Evolutionary conservation across 2,888 invertebrate genomes (phyloP).

Genomic region (Troides aeacus): DNA sequence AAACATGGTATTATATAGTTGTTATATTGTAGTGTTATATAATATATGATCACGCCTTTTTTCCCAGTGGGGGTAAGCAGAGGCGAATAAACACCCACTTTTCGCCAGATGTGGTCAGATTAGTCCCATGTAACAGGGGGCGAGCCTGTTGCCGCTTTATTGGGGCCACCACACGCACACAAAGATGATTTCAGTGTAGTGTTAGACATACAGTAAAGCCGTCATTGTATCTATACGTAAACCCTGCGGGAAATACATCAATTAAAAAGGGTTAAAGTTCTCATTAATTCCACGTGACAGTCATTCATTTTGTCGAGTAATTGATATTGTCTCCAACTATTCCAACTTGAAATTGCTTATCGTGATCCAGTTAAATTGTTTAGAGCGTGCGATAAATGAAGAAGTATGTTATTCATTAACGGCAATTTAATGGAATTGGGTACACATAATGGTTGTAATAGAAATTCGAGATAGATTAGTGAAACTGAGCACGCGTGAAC

Average conservation of each 20-base stretch:
- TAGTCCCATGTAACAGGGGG: no score
- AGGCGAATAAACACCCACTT: no score
- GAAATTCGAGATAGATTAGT: slow-evolving; percentile 7
- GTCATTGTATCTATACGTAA: neutral
- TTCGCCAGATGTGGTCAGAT: no score
- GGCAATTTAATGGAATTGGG: slow-evolving; percentile 40
- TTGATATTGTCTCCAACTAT: slow-evolving; percentile 27
- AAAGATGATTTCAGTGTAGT: no score
- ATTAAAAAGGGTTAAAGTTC: neutral
- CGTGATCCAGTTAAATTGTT: slow-evolving; percentile 34
- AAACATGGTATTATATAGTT: no score
- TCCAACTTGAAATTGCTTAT: slow-evolving; percentile 31
- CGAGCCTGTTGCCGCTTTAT: no score
- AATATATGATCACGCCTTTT: no score
- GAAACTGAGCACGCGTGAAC: neutral
- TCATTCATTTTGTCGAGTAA: slow-evolving; percentile 17
- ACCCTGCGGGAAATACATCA: neutral
- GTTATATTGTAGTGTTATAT: no score
- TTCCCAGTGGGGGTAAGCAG: no score
- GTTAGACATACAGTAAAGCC: neutral
- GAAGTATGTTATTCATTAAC: slow-evolving; percentile 42
- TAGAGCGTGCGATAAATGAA: slow-evolving; percentile 34
- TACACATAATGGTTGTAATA: slow-evolving; percentile 38
- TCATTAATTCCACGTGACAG: slow-evolving; percentile 1
- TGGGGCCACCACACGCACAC: no score